Conservation (phyloP, 2,113 vertebrate species). For the Micronycteris hirsuta region DNA sequence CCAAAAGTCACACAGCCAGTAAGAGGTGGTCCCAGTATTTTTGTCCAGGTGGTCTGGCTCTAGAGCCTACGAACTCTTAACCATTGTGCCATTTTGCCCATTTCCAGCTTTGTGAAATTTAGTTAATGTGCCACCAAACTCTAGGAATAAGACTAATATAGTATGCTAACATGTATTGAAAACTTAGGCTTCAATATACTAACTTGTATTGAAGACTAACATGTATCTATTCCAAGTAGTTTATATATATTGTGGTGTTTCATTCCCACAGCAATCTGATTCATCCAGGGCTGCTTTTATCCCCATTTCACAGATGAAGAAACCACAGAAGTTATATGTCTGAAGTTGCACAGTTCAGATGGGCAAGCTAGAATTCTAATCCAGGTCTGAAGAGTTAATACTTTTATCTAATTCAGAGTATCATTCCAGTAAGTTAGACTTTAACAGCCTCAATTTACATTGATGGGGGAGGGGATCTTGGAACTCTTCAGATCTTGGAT, state of each 20-base stretch:
- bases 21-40: background rate
- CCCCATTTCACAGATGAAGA: background rate
- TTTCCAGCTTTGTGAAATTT: background rate
- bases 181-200: background rate
- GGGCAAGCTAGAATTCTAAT: background rate
- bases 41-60: background rate
- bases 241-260: background rate
- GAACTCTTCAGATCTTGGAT: background rate
- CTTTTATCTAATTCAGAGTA: background rate
- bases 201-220: background rate
- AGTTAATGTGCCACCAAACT: background rate
- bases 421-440: constrained; percentile 11
- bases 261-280: background rate
- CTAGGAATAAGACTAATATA: background rate
- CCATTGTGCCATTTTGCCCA: background rate
- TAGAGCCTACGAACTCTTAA: background rate
- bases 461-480: background rate
- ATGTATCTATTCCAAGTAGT: background rate
- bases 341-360: background rate
- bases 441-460: background rate
- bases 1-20: background rate
- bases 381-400: background rate
- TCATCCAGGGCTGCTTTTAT: constrained; percentile 1
- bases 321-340: background rate
- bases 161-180: background rate